Conservation (phyloP, 53 echinoderm and acorn worm genomes). For the Holothuria leucospilota region DNA sequence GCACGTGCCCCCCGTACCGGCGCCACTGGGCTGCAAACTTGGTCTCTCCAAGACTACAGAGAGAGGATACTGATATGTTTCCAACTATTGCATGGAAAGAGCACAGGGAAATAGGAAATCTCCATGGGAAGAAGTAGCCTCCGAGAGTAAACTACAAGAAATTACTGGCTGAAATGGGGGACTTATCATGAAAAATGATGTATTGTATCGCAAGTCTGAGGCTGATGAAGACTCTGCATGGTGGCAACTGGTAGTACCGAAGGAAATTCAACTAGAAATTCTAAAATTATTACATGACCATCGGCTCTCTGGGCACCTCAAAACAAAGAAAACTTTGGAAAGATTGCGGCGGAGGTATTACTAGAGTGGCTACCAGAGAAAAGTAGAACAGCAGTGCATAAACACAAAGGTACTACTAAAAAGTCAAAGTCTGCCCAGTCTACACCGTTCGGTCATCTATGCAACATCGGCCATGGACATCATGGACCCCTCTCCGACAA, state of each 20-base stretch:
- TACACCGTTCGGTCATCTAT: constrained; percentile 26
- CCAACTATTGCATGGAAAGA: background rate
- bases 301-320: constrained; percentile 36
- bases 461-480: constrained; percentile 28
- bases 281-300: constrained; percentile 17
- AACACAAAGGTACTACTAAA: background rate
- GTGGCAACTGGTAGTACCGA: constrained; percentile 49
- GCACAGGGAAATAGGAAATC: background rate
- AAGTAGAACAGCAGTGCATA: background rate
- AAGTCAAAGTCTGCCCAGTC: background rate
- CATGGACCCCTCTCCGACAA: constrained; percentile 49
- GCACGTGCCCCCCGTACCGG: too few species aligned
- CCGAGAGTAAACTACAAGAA: background rate
- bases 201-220: constrained; percentile 42
- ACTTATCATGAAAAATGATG: constrained; percentile 11
- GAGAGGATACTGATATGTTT: constrained; percentile 33
- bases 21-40: background rate
- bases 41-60: background rate
- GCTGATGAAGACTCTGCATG: constrained; percentile 12
- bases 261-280: background rate
- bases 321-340: constrained; percentile 22
- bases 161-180: constrained; percentile 61
- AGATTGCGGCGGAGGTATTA: constrained; percentile 21
- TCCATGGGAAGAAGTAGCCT: background rate
- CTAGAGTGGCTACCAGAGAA: constrained; percentile 36